Conservation (phyloP, 64 coral and sea anemone genomes). For the Pocillopora damicornis region DNA sequence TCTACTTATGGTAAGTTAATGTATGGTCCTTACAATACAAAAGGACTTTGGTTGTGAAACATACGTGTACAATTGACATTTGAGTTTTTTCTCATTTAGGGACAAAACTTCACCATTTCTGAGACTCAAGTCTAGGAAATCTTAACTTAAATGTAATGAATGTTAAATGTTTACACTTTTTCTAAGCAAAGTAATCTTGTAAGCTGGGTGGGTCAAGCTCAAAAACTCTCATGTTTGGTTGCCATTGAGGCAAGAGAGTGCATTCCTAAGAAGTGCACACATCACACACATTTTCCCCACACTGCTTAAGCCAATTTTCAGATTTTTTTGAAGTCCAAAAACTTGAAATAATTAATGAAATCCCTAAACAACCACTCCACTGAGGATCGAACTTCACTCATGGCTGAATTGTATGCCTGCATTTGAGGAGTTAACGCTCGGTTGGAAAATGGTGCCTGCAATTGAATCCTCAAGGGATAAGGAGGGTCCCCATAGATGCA, state of each 20-base stretch:
- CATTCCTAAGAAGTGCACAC: constrained; percentile 27
- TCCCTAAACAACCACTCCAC: constrained; percentile 4
- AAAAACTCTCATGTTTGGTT: constrained; percentile 12
- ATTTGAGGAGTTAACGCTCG: constrained; percentile 22
- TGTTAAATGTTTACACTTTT: constrained; percentile 30
- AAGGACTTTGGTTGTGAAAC: too few relatives aligned
- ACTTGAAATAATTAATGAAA: constrained; percentile 14
- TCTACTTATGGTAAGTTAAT: too few relatives aligned
- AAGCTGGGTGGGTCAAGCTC: constrained; percentile 23
- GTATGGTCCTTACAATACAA: too few relatives aligned
- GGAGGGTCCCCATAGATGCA: constrained; percentile 21
- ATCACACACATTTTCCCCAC: constrained; percentile 11
- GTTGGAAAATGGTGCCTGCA: constrained; percentile 21
- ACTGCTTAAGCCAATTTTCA: constrained; percentile 10
- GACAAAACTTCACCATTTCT: neutral
- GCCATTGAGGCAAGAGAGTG: constrained; percentile 11
- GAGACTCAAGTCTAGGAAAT: constrained; percentile 8
- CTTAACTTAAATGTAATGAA: constrained; percentile 11
- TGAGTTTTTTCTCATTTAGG: too few relatives aligned
- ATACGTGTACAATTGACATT: too few relatives aligned
- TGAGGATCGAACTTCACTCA: constrained; percentile 17
- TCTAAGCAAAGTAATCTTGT: constrained; percentile 21
- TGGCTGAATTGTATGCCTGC: constrained; percentile 30
- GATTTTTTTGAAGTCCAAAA: neutral
- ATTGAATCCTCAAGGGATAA: constrained; percentile 15